phyloP scores from a whole-genome alignment of 2,113 vertebrate species.

The Oreotrochilus melanogaster region DNA sequence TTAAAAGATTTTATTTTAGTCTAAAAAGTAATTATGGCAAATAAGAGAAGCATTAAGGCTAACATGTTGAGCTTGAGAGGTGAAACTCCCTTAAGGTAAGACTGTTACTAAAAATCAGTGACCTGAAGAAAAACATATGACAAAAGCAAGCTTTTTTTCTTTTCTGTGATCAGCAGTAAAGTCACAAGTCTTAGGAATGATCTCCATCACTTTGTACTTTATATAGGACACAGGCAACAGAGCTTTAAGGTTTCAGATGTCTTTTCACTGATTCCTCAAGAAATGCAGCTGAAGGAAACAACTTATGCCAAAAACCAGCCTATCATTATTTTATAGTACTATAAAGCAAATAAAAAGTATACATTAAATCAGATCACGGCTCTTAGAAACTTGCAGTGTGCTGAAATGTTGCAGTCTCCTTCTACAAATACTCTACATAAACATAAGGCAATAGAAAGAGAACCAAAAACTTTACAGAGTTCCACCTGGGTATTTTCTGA shows the following conservation, averaged over 20 bases:
- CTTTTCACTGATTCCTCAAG: background rate
- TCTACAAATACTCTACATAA: background rate
- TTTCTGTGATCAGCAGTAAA: background rate
- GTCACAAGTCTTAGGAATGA: background rate
- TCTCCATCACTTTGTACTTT: background rate
- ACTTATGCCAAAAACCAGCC: background rate
- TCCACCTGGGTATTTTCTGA: background rate
- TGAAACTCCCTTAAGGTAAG: background rate
- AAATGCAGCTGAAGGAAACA: background rate
- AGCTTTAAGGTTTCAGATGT: background rate
- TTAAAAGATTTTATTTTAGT: background rate
- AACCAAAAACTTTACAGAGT: background rate
- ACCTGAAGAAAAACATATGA: background rate
- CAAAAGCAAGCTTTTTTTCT: background rate
- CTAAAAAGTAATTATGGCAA: background rate
- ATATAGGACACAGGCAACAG: background rate
- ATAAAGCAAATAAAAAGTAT: background rate
- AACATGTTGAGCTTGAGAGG: background rate
- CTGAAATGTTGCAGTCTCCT: background rate
- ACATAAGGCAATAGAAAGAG: background rate
- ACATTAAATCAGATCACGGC: background rate
- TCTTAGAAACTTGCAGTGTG: background rate
- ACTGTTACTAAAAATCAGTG: background rate
- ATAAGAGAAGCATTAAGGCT: background rate
- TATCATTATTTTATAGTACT: background rate